These are phyloP conservation scores for Halictus ligatus DNA, from an alignment of 2,888 invertebrate species.

Conservation along the genomic window DNA sequence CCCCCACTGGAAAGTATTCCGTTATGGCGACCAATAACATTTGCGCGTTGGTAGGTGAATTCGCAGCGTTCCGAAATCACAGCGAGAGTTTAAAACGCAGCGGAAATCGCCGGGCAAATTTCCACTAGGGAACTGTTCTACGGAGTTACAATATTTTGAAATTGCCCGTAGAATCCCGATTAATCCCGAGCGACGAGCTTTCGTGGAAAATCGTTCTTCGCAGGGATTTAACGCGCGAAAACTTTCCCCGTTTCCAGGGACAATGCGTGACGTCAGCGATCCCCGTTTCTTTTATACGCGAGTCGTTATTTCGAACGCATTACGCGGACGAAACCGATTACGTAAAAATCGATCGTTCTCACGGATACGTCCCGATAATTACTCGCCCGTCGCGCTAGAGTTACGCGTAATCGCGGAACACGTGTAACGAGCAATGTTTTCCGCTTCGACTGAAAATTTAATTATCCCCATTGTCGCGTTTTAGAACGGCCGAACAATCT, in stretches of 20 bases:
- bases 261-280: conserved; percentile 19
- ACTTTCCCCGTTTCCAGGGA: background rate
- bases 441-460: background rate
- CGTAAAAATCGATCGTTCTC: conserved; percentile 39
- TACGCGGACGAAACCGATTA: conserved; percentile 21
- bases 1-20: background rate
- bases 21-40: background rate
- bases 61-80: background rate
- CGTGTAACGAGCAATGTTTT: conserved; percentile 21
- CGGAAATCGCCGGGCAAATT: background rate
- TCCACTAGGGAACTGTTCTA: background rate
- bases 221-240: background rate
- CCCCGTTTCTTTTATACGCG: conserved; percentile 11
- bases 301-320: conserved; percentile 32
- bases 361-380: conserved; percentile 27
- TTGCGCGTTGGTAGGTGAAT: background rate
- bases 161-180: background rate
- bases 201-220: background rate
- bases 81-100: background rate
- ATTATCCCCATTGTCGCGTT: background rate
- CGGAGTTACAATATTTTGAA: background rate
- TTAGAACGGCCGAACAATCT: background rate
- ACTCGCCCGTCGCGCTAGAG: conserved; percentile 4
- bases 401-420: conserved; percentile 6
- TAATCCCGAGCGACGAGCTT: background rate